Evolutionary conservation across 1,140 invertebrate genomes (phyloP).

Genomic region (Lepeophtheirus salmonis): DNA sequence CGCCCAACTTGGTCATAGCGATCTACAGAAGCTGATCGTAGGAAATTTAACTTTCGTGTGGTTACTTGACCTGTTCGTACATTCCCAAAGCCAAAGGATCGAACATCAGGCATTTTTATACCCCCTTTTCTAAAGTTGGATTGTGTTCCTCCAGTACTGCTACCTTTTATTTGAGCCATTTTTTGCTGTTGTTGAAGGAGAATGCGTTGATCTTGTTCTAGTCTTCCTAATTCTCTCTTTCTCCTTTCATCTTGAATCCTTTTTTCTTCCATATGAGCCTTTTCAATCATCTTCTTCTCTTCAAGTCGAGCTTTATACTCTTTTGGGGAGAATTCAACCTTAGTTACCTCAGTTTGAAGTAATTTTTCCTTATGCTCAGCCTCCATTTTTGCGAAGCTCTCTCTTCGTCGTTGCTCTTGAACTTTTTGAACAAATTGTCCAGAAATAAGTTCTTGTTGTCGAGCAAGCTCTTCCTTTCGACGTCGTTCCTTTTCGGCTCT

Average conservation of each 20-base stretch:
- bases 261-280: neutral
- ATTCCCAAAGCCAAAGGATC: conserved; percentile 2
- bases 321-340: neutral
- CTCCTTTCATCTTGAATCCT: neutral
- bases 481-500: neutral
- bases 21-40: neutral
- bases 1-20: neutral
- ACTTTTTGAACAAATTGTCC: neutral
- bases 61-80: conserved; percentile 3
- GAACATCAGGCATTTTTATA: neutral
- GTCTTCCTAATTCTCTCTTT: neutral
- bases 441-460: neutral
- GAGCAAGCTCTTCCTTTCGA: conserved; percentile 1
- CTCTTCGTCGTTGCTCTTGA: conserved; percentile 7
- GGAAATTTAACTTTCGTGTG: neutral
- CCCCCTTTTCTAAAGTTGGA: neutral
- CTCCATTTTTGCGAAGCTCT: neutral
- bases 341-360: neutral
- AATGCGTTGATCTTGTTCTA: neutral
- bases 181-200: neutral
- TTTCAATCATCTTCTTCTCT: neutral
- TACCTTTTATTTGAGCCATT: neutral
- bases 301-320: neutral
- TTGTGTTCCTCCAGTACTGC: too few species aligned
- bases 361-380: neutral